These are phyloP conservation scores for Steatocranus sp. DNA, from an alignment of 2,797 vertebrate species.

Conservation along the genomic window DNA sequence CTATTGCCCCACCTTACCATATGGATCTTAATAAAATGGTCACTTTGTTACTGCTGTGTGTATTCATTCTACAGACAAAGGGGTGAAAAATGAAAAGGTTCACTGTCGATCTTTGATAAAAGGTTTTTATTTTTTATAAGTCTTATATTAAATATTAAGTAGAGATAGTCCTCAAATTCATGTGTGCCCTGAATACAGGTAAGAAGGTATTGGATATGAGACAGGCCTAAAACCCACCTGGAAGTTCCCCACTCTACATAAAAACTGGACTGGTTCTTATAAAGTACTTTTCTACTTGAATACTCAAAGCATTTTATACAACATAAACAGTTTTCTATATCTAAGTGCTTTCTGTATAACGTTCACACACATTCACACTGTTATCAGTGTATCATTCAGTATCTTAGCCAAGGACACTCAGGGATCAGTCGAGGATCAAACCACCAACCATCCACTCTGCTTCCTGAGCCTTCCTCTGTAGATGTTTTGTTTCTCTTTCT, in stretches of 20 bases:
- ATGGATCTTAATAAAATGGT: conserved; percentile 88
- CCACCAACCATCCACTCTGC: neutral
- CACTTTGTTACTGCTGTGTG: conserved; percentile 78
- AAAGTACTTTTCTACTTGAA: neutral
- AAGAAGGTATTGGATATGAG: neutral
- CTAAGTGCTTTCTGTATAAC: neutral
- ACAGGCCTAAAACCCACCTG: neutral
- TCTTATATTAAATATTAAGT: neutral
- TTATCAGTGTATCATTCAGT: neutral
- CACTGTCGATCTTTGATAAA: neutral
- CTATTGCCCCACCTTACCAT: conserved; percentile 79
- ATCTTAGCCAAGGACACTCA: neutral
- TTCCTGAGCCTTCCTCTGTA: neutral
- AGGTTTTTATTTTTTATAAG: neutral
- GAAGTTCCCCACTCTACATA: neutral
- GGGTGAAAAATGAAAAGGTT: neutral
- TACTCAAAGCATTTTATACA: neutral
- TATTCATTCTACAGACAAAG: neutral
- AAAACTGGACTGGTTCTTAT: neutral
- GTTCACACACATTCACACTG: neutral
- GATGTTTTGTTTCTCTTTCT: neutral
- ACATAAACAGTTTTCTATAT: neutral
- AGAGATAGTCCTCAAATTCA: neutral
- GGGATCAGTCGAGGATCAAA: neutral
- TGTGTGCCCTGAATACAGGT: neutral